Evolutionary conservation across 2,888 invertebrate species (phyloP).

Genomic region (Lordiphosa andalusiaca): DNA sequence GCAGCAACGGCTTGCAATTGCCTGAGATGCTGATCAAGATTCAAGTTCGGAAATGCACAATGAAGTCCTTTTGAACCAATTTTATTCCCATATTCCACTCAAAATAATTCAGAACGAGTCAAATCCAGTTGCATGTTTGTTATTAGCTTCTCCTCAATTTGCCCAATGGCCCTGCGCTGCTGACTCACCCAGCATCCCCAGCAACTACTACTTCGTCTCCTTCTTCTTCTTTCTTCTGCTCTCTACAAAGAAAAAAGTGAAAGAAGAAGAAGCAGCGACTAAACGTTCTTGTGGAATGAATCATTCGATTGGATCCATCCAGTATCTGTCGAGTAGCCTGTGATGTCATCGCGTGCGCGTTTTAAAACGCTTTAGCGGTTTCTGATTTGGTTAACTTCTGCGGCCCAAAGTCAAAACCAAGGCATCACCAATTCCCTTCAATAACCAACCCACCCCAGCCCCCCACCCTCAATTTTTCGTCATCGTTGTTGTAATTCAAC

Average conservation of each 20-base stretch:
- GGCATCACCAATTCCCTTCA: constrained; percentile 13
- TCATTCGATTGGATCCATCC: constrained; percentile 14
- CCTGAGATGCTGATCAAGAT: too few species aligned
- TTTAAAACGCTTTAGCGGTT: background rate
- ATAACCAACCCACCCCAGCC: background rate
- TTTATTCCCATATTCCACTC: too few species aligned
- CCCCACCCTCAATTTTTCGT: constrained; percentile 26
- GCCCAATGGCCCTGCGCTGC: constrained; percentile 20
- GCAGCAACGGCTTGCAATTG: too few species aligned
- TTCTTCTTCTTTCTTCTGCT: background rate
- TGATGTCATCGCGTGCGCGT: constrained; percentile 15
- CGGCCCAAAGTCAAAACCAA: constrained; percentile 33
- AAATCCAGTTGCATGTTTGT: constrained; percentile 7
- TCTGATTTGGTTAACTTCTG: background rate
- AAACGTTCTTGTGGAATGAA: constrained; percentile 26
- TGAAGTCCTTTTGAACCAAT: too few species aligned
- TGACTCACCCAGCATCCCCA: constrained; percentile 17
- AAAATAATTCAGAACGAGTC: background rate
- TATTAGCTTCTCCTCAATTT: background rate
- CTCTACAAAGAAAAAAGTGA: constrained; percentile 11
- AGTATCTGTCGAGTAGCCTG: constrained; percentile 12
- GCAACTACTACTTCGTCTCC: background rate
- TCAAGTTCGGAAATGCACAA: too few species aligned
- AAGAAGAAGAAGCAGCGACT: background rate
- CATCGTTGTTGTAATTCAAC: constrained; percentile 54